These are phyloP conservation scores for Mesoligia furuncula DNA, from an alignment of 2,888 invertebrate genomes.

Conservation along the genomic window DNA sequence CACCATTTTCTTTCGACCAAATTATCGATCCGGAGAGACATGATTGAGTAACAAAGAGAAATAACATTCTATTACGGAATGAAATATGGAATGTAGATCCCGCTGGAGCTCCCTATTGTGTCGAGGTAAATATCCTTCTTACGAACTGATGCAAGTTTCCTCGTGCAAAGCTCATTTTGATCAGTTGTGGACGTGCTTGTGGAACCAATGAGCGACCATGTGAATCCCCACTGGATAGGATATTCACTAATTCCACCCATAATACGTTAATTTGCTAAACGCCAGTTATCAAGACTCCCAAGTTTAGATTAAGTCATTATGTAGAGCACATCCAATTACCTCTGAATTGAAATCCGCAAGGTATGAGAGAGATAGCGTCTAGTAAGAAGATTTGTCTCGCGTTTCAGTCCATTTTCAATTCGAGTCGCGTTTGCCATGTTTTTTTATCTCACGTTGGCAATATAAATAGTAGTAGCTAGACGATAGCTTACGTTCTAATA, in stretches of 20 bases:
- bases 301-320: constrained; percentile 47
- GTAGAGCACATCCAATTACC: constrained; percentile 50
- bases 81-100: constrained; percentile 37
- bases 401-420: constrained; percentile 49
- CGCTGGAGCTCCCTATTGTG: constrained; percentile 23
- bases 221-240: constrained; percentile 6
- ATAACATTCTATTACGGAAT: constrained; percentile 42
- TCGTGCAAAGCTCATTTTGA: constrained; percentile 14
- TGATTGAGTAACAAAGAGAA: constrained; percentile 46
- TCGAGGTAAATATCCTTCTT: constrained; percentile 21
- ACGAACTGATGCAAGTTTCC: constrained; percentile 30
- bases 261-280: constrained; percentile 52
- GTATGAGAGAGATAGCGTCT: constrained; percentile 30
- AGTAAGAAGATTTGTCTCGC: constrained; percentile 38
- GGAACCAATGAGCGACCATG: constrained; percentile 7
- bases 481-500: constrained; percentile 52
- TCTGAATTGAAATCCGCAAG: constrained; percentile 46
- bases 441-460: constrained; percentile 53
- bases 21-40: constrained; percentile 47
- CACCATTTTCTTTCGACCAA: constrained; percentile 31
- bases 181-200: constrained; percentile 19
- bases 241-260: constrained; percentile 24
- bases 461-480: constrained; percentile 51
- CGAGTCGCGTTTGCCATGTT: constrained; percentile 24
- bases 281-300: constrained; percentile 35